Percentiles rank a stretch among this genome's conserved stretches.
These are phyloP conservation scores for Neoseiulus cucumeris DNA, from an alignment of 1,140 invertebrate species.

Conservation along the genomic window DNA sequence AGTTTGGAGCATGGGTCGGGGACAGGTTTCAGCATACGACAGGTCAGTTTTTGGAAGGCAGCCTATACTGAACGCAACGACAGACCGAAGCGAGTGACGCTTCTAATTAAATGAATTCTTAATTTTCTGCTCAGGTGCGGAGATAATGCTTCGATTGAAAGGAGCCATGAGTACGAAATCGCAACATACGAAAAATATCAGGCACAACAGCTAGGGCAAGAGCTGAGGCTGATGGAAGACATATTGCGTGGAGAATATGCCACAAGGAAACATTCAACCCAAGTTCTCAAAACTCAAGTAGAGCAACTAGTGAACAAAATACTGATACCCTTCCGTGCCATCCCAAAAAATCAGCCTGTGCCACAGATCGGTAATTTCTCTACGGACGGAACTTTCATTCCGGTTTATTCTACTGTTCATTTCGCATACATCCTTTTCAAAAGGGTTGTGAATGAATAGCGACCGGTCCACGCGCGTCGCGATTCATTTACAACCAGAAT, in stretches of 20 bases:
- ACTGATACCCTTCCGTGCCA: background rate
- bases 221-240: background rate
- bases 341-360: background rate
- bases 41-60: background rate
- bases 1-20: background rate
- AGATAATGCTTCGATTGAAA: background rate
- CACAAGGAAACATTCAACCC: background rate
- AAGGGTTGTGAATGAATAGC: background rate
- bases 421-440: background rate
- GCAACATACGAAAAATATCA: background rate
- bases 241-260: background rate
- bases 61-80: no score
- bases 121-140: background rate
- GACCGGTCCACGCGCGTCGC: no score
- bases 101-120: no score
- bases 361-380: background rate
- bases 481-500: no score
- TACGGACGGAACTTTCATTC: background rate
- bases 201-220: background rate
- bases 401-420: background rate
- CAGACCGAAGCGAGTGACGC: no score
- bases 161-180: conserved; percentile 3
- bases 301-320: background rate
- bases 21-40: background rate
- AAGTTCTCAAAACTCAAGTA: background rate